Percentiles rank a stretch among this genome's conserved stretches.
These are phyloP conservation scores for Chauna torquata DNA, from an alignment of 2,113 vertebrate species.

Conservation along the genomic window DNA sequence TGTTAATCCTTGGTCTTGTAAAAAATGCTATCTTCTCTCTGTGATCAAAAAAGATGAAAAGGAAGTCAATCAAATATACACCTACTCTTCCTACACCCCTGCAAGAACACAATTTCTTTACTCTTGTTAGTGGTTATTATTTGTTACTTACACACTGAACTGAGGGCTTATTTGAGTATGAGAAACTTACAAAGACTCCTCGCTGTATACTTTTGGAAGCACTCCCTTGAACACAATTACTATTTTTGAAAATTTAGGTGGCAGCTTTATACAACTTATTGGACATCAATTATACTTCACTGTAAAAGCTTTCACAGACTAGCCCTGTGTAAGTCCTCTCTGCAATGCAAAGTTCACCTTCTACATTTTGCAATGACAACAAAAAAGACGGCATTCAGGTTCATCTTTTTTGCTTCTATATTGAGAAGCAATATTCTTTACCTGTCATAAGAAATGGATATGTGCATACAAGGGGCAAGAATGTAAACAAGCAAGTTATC, in stretches of 20 bases:
- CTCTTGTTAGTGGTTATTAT: not conserved
- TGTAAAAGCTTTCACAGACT: not conserved
- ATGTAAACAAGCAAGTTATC: not conserved
- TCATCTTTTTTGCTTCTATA: not conserved
- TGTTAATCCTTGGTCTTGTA: constrained; percentile 96
- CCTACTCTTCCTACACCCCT: fast-evolving
- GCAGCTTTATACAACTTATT: not conserved
- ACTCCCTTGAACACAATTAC: not conserved
- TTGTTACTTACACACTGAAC: not conserved
- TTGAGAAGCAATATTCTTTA: not conserved
- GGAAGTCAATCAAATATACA: not conserved
- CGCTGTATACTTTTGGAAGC: not conserved
- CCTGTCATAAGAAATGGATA: not conserved
- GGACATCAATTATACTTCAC: not conserved
- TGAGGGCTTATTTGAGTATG: not conserved
- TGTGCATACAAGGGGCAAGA: not conserved
- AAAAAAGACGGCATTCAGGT: not conserved
- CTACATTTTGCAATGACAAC: not conserved
- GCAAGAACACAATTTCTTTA: not conserved
- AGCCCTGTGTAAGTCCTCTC: not conserved
- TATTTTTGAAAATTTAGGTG: not conserved
- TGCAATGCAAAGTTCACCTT: not conserved
- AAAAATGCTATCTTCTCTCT: constrained; percentile 99
- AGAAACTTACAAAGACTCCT: not conserved
- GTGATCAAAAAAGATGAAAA: constrained; percentile 57